Evolutionary conservation across 2,113 vertebrate species (phyloP).

Genomic region (Baryphthengus martii): DNA sequence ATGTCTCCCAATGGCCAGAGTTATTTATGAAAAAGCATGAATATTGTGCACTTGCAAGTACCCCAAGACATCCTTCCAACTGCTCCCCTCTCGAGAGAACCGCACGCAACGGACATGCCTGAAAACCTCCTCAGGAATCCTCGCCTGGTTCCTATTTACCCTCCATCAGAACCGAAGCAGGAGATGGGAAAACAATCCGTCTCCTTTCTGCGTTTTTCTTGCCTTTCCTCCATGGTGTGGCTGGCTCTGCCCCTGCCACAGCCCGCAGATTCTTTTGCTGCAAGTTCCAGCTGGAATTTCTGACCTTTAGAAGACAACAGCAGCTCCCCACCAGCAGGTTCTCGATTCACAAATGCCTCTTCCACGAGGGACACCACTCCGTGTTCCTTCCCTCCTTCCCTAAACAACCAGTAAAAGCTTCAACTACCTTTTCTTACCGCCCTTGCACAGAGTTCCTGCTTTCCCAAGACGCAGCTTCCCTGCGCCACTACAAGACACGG

Average conservation of each 20-base stretch:
- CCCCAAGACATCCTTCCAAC: background rate
- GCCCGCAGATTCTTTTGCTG: background rate
- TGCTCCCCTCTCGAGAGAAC: background rate
- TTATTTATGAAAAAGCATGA: background rate
- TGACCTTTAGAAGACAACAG: conserved; percentile 2
- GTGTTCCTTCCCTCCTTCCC: background rate
- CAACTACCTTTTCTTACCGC: background rate
- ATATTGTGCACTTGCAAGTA: background rate
- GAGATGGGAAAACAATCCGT: background rate
- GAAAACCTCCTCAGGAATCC: background rate
- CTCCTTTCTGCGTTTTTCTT: background rate
- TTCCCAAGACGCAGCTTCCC: conserved; percentile 5
- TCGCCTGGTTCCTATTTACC: background rate
- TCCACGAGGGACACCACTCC: background rate
- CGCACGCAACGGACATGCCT: rapidly evolving
- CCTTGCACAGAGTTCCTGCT: background rate
- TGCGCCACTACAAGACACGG: background rate
- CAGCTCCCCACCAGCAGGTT: background rate
- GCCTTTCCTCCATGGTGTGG: background rate
- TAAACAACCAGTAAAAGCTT: background rate
- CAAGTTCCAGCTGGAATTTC: background rate
- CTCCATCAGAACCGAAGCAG: background rate
- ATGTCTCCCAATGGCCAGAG: background rate
- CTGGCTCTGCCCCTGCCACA: background rate
- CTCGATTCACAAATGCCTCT: background rate